These are phyloP conservation scores for Sebastes hubbsi DNA, from an alignment of 2,797 vertebrate species.

Conservation along the genomic window DNA sequence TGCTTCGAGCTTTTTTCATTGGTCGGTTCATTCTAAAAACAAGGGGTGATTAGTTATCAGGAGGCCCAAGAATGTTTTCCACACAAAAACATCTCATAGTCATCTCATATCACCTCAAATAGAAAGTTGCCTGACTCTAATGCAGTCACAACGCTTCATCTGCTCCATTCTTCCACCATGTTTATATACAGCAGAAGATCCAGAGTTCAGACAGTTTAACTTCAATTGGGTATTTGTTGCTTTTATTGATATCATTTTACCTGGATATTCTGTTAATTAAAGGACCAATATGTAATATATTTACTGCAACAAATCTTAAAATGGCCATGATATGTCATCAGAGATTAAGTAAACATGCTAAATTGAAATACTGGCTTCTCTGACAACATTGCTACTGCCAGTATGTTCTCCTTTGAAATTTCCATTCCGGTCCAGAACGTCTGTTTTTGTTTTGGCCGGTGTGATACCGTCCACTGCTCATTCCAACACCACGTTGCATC, in stretches of 20 bases:
- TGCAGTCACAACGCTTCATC: background rate
- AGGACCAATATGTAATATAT: too few species aligned
- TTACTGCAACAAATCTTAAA: too few species aligned
- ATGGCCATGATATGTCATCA: too few species aligned
- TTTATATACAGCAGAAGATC: background rate
- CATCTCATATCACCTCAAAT: background rate
- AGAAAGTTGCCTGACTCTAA: background rate
- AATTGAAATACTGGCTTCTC: too few species aligned
- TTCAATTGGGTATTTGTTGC: background rate
- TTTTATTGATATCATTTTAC: background rate
- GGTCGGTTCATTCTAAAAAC: constrained; percentile 69
- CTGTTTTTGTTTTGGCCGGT: too few species aligned
- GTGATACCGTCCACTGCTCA: too few species aligned
- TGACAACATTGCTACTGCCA: rapidly evolving
- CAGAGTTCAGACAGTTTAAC: background rate
- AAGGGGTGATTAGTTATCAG: background rate
- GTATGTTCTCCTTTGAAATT: too few species aligned
- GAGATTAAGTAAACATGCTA: too few species aligned
- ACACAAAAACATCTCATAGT: background rate
- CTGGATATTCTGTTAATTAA: background rate
- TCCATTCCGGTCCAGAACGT: too few species aligned
- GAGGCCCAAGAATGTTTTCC: background rate
- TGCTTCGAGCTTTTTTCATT: constrained; percentile 66
- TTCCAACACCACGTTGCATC: too few species aligned
- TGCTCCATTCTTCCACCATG: background rate